phyloP scores from a whole-genome alignment of 2,888 invertebrate species.

The Gandaritis pyraliata region DNA sequence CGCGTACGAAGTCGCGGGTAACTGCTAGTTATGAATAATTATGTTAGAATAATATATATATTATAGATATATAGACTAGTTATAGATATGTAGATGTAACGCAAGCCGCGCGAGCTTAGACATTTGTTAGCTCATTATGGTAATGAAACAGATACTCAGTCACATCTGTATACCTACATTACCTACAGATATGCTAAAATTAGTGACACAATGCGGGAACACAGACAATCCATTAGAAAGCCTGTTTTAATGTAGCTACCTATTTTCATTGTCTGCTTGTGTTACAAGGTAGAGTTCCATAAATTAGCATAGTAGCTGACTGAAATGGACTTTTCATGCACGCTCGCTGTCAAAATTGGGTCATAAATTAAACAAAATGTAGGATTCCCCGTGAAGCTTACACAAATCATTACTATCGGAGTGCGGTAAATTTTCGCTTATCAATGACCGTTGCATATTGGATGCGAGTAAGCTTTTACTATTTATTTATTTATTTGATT shows the following conservation, averaged over 20 bases:
- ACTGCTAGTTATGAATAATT: too few species aligned
- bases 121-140: background rate
- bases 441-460: slow-evolving; percentile 34
- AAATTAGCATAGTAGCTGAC: slow-evolving; percentile 36
- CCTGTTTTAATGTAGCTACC: slow-evolving; percentile 27
- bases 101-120: too few species aligned
- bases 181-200: slow-evolving; percentile 12
- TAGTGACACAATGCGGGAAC: slow-evolving; percentile 21
- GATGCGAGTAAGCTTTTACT: slow-evolving; percentile 11
- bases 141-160: slow-evolving; percentile 3
- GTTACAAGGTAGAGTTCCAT: slow-evolving; percentile 25
- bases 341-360: slow-evolving; percentile 45
- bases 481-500: background rate
- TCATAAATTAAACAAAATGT: slow-evolving; percentile 46
- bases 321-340: slow-evolving; percentile 48
- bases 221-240: slow-evolving; percentile 35
- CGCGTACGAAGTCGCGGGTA: too few species aligned
- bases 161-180: background rate
- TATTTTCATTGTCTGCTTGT: slow-evolving; percentile 18
- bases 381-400: slow-evolving; percentile 33
- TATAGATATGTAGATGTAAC: too few species aligned
- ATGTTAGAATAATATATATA: too few species aligned
- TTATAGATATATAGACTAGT: too few species aligned
- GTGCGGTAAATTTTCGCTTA: slow-evolving; percentile 31
- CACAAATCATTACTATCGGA: slow-evolving; percentile 47